These are phyloP conservation scores for Graphium colonna DNA, from an alignment of 2,888 invertebrate genomes.

Conservation along the genomic window DNA sequence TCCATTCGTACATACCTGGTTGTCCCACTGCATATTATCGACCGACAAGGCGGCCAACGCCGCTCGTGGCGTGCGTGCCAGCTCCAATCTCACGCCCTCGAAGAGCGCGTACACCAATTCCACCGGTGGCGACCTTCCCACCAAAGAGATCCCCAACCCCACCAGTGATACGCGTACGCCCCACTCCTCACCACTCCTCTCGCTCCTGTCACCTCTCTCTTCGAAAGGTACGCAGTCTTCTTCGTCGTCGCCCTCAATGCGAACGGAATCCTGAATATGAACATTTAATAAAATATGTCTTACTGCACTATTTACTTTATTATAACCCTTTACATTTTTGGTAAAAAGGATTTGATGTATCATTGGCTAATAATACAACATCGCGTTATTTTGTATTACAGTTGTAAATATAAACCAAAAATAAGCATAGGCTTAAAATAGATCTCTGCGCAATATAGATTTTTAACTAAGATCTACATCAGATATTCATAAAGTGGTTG, in stretches of 20 bases:
- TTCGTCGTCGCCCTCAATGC: conserved; percentile 49
- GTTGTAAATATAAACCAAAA: no score
- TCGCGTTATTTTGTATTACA: no score
- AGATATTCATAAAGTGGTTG: no score
- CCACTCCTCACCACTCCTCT: conserved; percentile 62
- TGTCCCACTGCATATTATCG: conserved; percentile 91
- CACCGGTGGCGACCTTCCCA: conserved; percentile 86
- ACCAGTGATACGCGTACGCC: conserved; percentile 81
- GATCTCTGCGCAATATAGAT: no score
- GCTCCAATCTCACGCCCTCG: conserved; percentile 82
- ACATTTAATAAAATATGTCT: no score
- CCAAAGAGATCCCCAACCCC: conserved; percentile 88
- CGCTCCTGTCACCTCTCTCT: conserved; percentile 77
- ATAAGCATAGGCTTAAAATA: no score
- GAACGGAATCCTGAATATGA: conserved; percentile 54
- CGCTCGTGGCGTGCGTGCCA: conserved; percentile 72
- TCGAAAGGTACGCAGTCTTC: conserved; percentile 27
- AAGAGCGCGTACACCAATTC: conserved; percentile 89
- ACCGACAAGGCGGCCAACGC: conserved; percentile 86
- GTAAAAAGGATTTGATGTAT: no score
- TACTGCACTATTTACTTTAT: no score
- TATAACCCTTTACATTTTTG: no score
- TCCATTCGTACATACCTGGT: no score
- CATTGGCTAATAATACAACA: no score
- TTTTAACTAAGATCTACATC: no score